These are phyloP conservation scores for Himalopsyche anomala DNA, from an alignment of 2,888 invertebrate genomes.

Conservation along the genomic window DNA sequence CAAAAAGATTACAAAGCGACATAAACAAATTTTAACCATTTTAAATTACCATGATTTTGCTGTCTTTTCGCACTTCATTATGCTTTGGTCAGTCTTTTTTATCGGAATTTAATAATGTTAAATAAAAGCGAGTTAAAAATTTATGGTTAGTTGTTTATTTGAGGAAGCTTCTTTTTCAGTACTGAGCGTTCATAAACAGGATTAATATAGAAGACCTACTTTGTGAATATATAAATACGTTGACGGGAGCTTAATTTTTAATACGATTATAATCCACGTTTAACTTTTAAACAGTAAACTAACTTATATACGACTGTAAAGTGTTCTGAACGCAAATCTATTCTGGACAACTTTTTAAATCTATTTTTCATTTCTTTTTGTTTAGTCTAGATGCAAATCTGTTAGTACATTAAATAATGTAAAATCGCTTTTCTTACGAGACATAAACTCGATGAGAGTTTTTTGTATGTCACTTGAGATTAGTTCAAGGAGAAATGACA, in stretches of 20 bases:
- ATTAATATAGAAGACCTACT: constrained; percentile 29
- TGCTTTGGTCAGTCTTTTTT: too few relatives aligned
- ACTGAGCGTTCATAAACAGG: background rate
- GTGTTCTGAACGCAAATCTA: constrained; percentile 11
- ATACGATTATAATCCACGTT: constrained; percentile 35
- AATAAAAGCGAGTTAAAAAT: too few relatives aligned
- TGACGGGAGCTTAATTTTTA: constrained; percentile 10
- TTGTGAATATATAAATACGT: background rate
- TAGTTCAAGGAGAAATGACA: too few relatives aligned
- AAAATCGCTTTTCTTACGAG: too few relatives aligned
- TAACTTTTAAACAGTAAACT: constrained; percentile 11
- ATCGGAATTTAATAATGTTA: too few relatives aligned
- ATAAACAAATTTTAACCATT: too few relatives aligned
- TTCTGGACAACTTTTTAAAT: constrained; percentile 8
- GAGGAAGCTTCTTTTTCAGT: background rate
- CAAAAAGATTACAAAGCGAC: too few relatives aligned
- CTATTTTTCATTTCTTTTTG: background rate
- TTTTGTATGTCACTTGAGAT: too few relatives aligned
- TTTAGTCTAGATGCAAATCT: background rate
- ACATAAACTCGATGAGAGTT: too few relatives aligned
- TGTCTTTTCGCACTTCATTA: too few relatives aligned
- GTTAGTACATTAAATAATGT: too few relatives aligned
- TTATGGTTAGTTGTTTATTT: background rate
- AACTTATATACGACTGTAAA: constrained; percentile 10
- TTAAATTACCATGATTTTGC: too few relatives aligned